A percentile compares a stretch with the other conserved stretches of the same genome.
Conservation (phyloP, 1,140 invertebrate genomes). For the Leptoteleia sp. region DNA sequence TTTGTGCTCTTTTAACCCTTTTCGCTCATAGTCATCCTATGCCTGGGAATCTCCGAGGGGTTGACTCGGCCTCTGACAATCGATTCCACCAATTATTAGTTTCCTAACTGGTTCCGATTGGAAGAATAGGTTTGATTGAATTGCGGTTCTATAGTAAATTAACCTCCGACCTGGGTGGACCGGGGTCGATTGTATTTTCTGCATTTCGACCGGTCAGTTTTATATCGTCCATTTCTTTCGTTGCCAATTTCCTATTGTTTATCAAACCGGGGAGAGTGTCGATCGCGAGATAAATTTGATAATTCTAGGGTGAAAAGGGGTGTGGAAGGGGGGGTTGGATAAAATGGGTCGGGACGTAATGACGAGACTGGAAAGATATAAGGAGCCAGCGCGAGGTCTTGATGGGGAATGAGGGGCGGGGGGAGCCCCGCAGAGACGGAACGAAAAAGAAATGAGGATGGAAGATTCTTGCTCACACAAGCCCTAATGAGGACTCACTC, state of each 20-base stretch:
- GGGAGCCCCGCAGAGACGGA: constrained; percentile 22
- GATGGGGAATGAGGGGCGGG: constrained; percentile 33
- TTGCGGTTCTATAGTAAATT: constrained; percentile 73
- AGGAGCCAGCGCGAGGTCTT: constrained; percentile 30
- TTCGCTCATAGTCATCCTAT: constrained; percentile 37
- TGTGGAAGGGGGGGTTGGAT: too few species aligned
- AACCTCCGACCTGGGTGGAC: constrained; percentile 57
- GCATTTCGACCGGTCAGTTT: constrained; percentile 57
- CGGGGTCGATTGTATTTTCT: constrained; percentile 60
- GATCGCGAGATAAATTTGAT: constrained; percentile 35
- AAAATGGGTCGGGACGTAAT: constrained; percentile 10
- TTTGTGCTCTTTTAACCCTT: constrained; percentile 45
- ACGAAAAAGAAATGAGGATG: constrained; percentile 29
- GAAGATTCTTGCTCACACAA: constrained; percentile 68
- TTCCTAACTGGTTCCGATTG: constrained; percentile 73
- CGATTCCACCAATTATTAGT: constrained; percentile 76
- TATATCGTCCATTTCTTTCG: constrained; percentile 15
- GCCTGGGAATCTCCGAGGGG: constrained; percentile 57
- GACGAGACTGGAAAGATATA: constrained; percentile 44
- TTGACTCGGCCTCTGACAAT: constrained; percentile 64
- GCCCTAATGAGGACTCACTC: constrained; percentile 72
- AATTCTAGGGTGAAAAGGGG: too few species aligned
- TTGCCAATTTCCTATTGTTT: constrained; percentile 39
- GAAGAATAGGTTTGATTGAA: constrained; percentile 75
- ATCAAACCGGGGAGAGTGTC: constrained; percentile 2